Evolutionary conservation across 2,888 invertebrate genomes (phyloP), one percentile per base, ranked within the genome.

Genomic region (Orthosia incerta): DNA sequence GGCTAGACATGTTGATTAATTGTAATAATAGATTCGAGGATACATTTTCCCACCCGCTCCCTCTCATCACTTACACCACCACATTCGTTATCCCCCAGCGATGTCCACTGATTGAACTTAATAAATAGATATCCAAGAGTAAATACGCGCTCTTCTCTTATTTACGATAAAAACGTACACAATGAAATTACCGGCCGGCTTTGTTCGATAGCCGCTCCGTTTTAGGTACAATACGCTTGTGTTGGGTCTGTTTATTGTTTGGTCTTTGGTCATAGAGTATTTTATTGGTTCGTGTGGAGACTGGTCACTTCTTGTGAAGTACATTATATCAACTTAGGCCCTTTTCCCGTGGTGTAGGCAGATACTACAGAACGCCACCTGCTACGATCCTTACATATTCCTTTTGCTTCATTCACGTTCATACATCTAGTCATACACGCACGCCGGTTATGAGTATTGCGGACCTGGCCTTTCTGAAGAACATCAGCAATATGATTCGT

Each of bases 31-130:
- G 9, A 39, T 39, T 39, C 39, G 39, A 18, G 12, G 1, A 11
- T 11, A 1, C 1, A 20, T 61, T 56, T 20, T 53, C 9, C n/a
- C 39, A 53, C 9, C 55, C 89, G 86, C 89, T 79, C 4, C 12
- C 61, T 73, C 88, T 80, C 69, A 23, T 85, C 12, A 20, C 80
- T 88, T 88, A 64, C 0, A 64, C 84, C 0, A 46, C 39, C 77
- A 74, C 77, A 77, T 85, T 88, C 88, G 88, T 89, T 91, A 92
- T 89, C 90, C 90, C 89, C 86, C 65, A 88, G 91, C 88, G 86
- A 89, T 93, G 92, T 92, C 93, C 92, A 89, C 89, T 94, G 95
- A 95, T 95, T 95, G 94, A 92, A 92, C 91, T 92, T 92, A 93
- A 94, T 94, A 95, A 94, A 95, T 94, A 90, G 91, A 90, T 94